A percentile compares a stretch with the other conserved stretches of the same genome.
Evolutionary conservation across 2,797 vertebrate species (phyloP).

Genomic region (Hyperoplus immaculatus): DNA sequence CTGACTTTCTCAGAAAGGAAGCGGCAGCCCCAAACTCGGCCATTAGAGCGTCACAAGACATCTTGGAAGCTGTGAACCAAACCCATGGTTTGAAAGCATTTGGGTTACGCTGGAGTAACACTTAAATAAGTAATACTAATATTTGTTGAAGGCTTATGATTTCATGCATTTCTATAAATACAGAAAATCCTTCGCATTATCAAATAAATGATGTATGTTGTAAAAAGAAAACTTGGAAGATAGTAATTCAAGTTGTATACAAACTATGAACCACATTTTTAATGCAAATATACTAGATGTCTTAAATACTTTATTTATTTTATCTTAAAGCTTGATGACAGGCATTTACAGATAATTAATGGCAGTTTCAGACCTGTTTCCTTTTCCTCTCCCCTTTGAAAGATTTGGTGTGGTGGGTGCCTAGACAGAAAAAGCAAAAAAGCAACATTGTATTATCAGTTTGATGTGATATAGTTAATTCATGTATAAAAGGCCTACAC

Average conservation of each 20-base stretch:
- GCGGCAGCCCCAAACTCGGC: conserved; percentile 89
- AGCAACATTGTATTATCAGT: background rate
- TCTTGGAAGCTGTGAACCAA: conserved; percentile 60
- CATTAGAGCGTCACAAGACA: conserved; percentile 85
- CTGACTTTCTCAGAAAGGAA: conserved; percentile 89
- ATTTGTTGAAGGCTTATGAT: background rate
- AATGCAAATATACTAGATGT: background rate
- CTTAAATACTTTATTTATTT: no score
- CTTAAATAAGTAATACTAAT: no score
- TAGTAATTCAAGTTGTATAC: background rate
- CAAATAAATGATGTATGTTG: no score
- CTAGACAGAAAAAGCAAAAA: conserved; percentile 8
- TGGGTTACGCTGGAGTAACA: background rate
- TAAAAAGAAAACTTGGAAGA: background rate
- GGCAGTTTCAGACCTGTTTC: conserved; percentile 39
- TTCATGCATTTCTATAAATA: background rate
- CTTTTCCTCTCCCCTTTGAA: background rate
- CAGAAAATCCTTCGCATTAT: background rate
- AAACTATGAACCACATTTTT: background rate
- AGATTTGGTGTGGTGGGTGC: conserved; percentile 4
- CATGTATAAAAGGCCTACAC: background rate
- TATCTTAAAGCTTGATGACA: background rate
- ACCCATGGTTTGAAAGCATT: no score
- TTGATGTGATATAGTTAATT: no score
- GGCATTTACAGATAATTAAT: background rate